phyloP scores from a whole-genome alignment of 2,113 vertebrate species.

The sheep (Ovis aries) region ARS-UI_Ramb_v3.0 NC_056054.1:46323001-46323500 shows the following conservation, averaged over 20 bases:
- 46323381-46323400: background rate
- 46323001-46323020: background rate
- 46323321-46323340: background rate
- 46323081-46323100: accelerated
- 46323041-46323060: background rate
- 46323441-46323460: background rate
- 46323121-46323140: background rate
- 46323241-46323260: background rate
- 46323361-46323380: background rate
- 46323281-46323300: background rate
- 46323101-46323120: background rate
- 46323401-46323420: background rate
- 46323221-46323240: background rate
- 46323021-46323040: background rate
- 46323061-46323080: background rate
- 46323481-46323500: background rate
- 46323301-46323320: background rate
- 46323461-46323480: background rate
- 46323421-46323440: background rate
- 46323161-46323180: background rate
- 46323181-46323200: no score
- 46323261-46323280: background rate
- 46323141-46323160: background rate
- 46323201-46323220: background rate
- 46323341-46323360: background rate